Evolutionary conservation across 1,140 invertebrate species (phyloP).

Genomic region (Drosophila sturtevanti): DNA sequence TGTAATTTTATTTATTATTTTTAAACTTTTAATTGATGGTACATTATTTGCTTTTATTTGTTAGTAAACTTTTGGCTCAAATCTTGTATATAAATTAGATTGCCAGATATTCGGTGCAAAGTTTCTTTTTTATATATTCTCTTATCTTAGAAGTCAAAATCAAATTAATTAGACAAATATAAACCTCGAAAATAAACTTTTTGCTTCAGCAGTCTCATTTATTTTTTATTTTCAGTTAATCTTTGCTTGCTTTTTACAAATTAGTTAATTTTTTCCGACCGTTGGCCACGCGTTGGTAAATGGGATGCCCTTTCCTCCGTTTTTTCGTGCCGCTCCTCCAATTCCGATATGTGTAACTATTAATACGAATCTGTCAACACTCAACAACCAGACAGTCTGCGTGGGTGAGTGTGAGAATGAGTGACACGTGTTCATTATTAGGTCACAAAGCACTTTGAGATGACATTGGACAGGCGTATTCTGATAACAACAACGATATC

Average conservation of each 20-base stretch:
- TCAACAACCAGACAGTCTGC: neutral
- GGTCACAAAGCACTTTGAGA: constrained; percentile 2
- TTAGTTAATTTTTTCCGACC: neutral
- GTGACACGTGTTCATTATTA: constrained; percentile 62
- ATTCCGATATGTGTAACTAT: neutral
- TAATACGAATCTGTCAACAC: neutral
- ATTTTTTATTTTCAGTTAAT: neutral
- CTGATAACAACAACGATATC: constrained; percentile 13
- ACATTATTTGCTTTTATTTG: no score
- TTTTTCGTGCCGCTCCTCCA: neutral
- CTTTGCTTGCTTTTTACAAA: neutral
- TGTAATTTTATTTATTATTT: no score
- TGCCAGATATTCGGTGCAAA: no score
- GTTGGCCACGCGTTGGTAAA: constrained; percentile 44
- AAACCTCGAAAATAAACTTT: neutral
- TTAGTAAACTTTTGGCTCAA: no score
- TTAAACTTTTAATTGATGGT: no score
- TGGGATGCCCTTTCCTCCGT: neutral
- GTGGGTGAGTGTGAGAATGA: neutral
- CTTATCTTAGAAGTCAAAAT: no score
- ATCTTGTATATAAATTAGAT: no score
- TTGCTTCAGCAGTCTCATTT: neutral
- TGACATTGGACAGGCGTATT: constrained; percentile 1
- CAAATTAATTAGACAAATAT: no score
- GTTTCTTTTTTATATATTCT: no score